Conservation (phyloP, 2,797 vertebrate species). For the Morelia viridis region DNA sequence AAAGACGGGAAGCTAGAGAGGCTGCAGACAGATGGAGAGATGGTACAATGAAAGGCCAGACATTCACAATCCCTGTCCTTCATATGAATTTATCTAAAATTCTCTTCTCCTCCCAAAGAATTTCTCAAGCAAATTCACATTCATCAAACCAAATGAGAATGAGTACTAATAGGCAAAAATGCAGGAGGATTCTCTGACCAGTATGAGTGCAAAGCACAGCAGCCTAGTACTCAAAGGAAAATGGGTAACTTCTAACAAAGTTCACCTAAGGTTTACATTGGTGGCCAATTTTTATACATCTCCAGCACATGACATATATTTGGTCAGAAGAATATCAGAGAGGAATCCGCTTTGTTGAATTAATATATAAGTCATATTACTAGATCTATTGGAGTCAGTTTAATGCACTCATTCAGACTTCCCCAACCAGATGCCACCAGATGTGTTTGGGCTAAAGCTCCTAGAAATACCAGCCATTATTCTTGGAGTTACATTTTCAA, state of each 20-base stretch:
- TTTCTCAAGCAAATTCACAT: neutral
- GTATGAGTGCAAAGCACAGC: slow-evolving; percentile 10
- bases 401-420: neutral
- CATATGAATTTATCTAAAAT: neutral
- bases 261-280: neutral
- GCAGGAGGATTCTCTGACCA: too few species aligned
- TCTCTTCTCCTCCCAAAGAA: neutral
- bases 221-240: neutral
- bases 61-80: neutral
- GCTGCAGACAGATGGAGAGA: neutral
- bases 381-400: neutral
- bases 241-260: neutral
- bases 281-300: neutral
- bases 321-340: neutral
- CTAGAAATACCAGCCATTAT: neutral
- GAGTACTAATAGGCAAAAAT: too few species aligned
- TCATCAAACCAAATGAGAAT: neutral
- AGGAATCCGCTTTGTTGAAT: neutral
- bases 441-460: neutral
- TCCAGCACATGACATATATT: neutral
- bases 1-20: neutral
- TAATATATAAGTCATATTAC: too few species aligned
- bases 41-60: neutral
- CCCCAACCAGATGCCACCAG: neutral
- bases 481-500: neutral